Conservation (phyloP, 2,113 vertebrate species). For the Menidia beryllina region DNA sequence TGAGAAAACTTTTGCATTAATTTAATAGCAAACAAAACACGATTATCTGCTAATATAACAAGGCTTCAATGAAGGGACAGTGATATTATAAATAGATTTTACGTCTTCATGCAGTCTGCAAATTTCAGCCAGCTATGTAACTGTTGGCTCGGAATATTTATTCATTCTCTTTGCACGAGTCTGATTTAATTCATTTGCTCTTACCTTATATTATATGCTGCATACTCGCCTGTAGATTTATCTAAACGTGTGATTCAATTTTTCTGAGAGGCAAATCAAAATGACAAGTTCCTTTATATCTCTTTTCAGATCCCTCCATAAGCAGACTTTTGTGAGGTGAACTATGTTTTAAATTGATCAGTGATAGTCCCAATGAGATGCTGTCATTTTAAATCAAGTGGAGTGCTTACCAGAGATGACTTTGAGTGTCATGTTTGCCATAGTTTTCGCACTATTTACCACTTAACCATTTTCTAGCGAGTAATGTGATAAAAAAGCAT, state of each 20-base stretch:
- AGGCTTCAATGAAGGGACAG: background rate
- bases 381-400: too few species aligned
- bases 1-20: background rate
- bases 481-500: too few species aligned
- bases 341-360: too few species aligned
- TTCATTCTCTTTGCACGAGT: background rate
- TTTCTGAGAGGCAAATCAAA: background rate
- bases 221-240: background rate
- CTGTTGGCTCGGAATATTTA: background rate
- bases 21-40: background rate
- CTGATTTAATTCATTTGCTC: background rate
- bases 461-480: too few species aligned
- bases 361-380: too few species aligned
- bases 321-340: too few species aligned
- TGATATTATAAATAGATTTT: constrained; percentile 6
- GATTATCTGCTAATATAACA: background rate
- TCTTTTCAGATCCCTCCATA: too few species aligned
- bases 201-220: background rate
- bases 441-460: too few species aligned
- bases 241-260: background rate
- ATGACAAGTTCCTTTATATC: background rate
- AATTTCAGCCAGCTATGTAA: background rate
- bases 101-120: background rate
- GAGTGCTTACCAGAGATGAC: too few species aligned
- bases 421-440: too few species aligned